Base-by-base conservation (phyloP, 2,113 vertebrate species). In the Colossoma macropomum region DNA sequence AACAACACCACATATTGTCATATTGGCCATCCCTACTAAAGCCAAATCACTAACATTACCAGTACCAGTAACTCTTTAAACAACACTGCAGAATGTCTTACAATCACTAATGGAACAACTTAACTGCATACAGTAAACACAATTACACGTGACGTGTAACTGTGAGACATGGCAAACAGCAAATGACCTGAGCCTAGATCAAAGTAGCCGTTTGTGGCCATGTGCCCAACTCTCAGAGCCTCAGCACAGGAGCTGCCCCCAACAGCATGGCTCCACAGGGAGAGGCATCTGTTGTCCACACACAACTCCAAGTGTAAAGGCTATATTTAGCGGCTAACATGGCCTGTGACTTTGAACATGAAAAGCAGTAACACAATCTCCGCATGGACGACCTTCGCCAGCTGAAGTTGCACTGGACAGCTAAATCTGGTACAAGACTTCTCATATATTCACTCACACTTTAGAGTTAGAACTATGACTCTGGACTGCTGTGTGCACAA, bases 291-390 rank as follows among this genome's bases (percentile, higher is more conserved):
- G 75, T 54, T 74, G 54, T 41, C 50, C 41, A 85, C 68, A 72
- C 79, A 69, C 65, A 81, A 63, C 48, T 27, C 38, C 6, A 32
- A 23, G 23, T 7, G 70, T 50, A 83, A 83, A 41, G 63, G 17
- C 66, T 82, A 82, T 56, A 86, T 73, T 76, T 79, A 84, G 77
- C 19, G 4, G n/a, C 48, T 60, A 71, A 79, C 54, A 63, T n/a
- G 71, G 75, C 52, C 54, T 66, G 83, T 48, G 68, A 65, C 82
- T 84, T 25, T 38, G 69, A 78, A 54, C 82, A 30, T 56, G 73
- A 75, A 79, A 79, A 77, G 45, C 25, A 27, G 77, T 78, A 81
- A 87, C 59, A 77, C 80, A 66, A 81, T 85, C 83, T 75, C 45
- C 79, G 48, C 23, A 13, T 41, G 27, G 65, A 71, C 11, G 69